These are phyloP conservation scores for Synergus gifuensis DNA, from an alignment of 2,888 invertebrate species.

Conservation along the genomic window DNA sequence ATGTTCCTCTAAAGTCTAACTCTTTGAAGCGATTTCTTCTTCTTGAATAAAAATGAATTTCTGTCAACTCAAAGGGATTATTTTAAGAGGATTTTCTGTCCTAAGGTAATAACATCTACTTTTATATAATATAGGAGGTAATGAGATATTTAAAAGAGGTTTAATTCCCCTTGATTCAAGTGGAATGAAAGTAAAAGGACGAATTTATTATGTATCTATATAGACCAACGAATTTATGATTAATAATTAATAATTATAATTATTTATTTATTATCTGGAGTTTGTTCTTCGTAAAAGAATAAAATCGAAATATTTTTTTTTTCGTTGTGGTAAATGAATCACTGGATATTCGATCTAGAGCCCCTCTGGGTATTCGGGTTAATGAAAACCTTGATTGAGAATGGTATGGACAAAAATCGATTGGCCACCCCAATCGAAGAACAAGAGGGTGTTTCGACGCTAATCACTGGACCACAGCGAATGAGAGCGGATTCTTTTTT, in stretches of 20 bases:
- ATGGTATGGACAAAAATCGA: slow-evolving; percentile 20
- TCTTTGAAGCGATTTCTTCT: slow-evolving; percentile 21
- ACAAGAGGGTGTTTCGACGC: neutral
- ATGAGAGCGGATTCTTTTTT: slow-evolving; percentile 7
- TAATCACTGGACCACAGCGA: slow-evolving; percentile 10
- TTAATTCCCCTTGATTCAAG: neutral
- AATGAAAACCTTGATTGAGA: slow-evolving; percentile 4
- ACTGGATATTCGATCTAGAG: neutral
- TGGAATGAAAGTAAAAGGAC: neutral
- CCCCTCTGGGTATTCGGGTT: slow-evolving; percentile 12
- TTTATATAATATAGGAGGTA: neutral
- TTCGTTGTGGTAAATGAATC: neutral
- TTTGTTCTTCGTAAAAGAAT: neutral
- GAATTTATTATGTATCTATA: neutral
- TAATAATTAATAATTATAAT: neutral
- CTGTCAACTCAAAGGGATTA: slow-evolving; percentile 11
- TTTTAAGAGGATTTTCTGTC: slow-evolving; percentile 10
- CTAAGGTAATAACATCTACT: neutral
- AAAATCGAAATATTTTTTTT: too few species aligned
- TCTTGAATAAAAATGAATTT: slow-evolving; percentile 20
- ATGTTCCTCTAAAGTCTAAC: neutral
- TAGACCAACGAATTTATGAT: neutral
- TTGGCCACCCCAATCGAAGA: neutral
- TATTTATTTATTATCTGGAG: neutral
- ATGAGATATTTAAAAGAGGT: neutral